A percentile compares a stretch with the other conserved stretches of the same genome.
Evolutionary conservation across 2,113 vertebrate genomes (phyloP).

Genomic region (Axis porcinus): DNA sequence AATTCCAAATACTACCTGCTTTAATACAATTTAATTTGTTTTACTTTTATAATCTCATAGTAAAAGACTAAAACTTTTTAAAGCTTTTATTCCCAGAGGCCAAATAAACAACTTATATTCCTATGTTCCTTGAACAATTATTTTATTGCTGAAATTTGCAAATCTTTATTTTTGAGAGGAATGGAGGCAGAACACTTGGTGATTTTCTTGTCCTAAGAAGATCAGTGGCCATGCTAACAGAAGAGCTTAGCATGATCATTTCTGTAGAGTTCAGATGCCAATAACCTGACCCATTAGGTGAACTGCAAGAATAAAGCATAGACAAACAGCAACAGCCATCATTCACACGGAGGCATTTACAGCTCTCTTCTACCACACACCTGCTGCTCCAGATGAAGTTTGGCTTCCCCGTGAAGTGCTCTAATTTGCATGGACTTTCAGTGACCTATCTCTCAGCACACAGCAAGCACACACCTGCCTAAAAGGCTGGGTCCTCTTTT

Average conservation of each 20-base stretch:
- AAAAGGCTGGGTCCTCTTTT: slow-evolving; percentile 1
- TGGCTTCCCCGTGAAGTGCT: background rate
- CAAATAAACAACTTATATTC: background rate
- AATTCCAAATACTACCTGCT: background rate
- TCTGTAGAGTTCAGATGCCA: slow-evolving; percentile 36
- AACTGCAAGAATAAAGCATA: slow-evolving; percentile 1
- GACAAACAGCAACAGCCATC: slow-evolving; percentile 46
- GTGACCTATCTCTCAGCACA: slow-evolving; percentile 56
- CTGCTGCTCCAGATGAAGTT: slow-evolving; percentile 47
- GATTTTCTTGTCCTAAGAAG: background rate
- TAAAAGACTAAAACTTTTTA: background rate
- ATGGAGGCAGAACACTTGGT: background rate
- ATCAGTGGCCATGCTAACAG: background rate
- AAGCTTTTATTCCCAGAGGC: background rate
- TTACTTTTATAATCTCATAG: background rate
- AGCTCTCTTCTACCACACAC: slow-evolving; percentile 35
- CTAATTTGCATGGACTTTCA: slow-evolving; percentile 69
- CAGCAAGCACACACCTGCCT: slow-evolving; percentile 51
- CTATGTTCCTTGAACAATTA: background rate
- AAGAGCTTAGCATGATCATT: background rate
- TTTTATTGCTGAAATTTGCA: background rate
- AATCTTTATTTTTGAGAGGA: background rate
- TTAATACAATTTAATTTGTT: background rate
- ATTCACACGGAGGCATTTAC: slow-evolving; percentile 35
- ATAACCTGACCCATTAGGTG: slow-evolving; percentile 20